Conservation (phyloP, 1,140 invertebrate species). For the Drosophila navojoa region DNA sequence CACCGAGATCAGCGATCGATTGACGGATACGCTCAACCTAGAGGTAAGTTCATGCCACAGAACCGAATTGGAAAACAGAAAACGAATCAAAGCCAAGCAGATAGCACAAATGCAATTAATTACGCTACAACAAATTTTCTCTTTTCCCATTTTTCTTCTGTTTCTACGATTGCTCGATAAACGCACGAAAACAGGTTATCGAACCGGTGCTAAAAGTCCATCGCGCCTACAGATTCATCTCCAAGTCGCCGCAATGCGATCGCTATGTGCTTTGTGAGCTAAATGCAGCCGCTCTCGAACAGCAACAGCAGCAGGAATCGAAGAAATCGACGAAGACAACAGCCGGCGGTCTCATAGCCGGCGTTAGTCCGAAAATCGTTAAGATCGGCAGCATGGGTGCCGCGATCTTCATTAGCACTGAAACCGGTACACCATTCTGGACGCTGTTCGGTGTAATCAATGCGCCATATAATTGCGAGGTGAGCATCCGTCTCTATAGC, state of each 20-base stretch:
- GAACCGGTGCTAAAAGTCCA: slow-evolving; percentile 90
- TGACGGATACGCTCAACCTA: slow-evolving; percentile 91
- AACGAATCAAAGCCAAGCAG: slow-evolving; percentile 19
- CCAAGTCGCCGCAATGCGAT: slow-evolving; percentile 88
- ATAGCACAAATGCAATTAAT: slow-evolving; percentile 72
- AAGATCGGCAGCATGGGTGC: slow-evolving; percentile 89
- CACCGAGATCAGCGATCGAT: slow-evolving; percentile 88
- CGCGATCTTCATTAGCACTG: slow-evolving; percentile 85
- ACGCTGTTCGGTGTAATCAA: slow-evolving; percentile 85
- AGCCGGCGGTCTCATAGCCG: slow-evolving; percentile 81
- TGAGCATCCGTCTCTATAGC: slow-evolving; percentile 54
- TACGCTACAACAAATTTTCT: slow-evolving; percentile 62
- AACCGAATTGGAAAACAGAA: slow-evolving; percentile 32
- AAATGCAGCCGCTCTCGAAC: slow-evolving; percentile 86
- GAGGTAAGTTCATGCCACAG: slow-evolving; percentile 84
- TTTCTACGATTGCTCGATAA: slow-evolving; percentile 21
- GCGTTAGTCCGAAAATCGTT: slow-evolving; percentile 87
- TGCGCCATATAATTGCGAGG: slow-evolving; percentile 85
- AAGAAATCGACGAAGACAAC: slow-evolving; percentile 61
- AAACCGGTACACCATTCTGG: slow-evolving; percentile 86
- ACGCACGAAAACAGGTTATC: slow-evolving; percentile 85
- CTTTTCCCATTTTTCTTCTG: slow-evolving; percentile 45
- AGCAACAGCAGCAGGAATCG: slow-evolving; percentile 52
- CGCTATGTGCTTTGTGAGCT: slow-evolving; percentile 90
- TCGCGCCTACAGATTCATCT: slow-evolving; percentile 89